A percentile compares a stretch with the other conserved stretches of the same genome.
Conservation (phyloP, 2,113 vertebrate species). For the Bos indicus region DNA sequence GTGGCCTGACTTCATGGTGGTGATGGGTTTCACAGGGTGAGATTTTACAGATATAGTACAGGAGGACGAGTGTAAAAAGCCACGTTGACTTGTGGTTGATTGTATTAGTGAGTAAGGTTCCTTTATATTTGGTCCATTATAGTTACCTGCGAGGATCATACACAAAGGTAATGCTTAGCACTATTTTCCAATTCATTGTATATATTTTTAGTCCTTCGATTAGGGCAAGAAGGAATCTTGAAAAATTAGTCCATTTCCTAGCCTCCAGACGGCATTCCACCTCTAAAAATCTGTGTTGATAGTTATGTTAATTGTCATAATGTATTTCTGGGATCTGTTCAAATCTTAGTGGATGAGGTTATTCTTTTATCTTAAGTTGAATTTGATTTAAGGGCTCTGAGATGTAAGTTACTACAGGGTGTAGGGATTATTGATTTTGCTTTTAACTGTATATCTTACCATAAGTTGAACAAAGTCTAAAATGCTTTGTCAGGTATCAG, state of each 20-base stretch:
- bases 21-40: constrained; percentile 43
- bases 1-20: neutral
- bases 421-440: constrained; percentile 6
- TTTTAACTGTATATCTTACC: neutral
- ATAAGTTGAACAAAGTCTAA: neutral
- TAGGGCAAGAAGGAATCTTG: neutral
- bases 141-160: neutral
- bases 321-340: neutral
- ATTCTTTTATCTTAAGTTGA: constrained; percentile 7
- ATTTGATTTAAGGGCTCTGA: neutral
- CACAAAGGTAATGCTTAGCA: constrained; percentile 7
- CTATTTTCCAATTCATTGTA: neutral
- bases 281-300: constrained; percentile 3
- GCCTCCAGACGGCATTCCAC: neutral
- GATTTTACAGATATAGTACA: constrained; percentile 26
- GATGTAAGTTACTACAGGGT: neutral
- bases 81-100: neutral
- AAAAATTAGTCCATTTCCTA: constrained; percentile 18
- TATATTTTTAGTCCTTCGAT: neutral
- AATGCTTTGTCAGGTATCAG: neutral
- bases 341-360: neutral
- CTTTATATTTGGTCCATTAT: neutral
- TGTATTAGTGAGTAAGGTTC: neutral
- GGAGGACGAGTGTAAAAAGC: neutral
- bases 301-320: neutral